Percentiles rank a stretch among this genome's conserved stretches.
Conservation (phyloP, 1,140 invertebrate species). For the Leptoteleia sp. region DNA sequence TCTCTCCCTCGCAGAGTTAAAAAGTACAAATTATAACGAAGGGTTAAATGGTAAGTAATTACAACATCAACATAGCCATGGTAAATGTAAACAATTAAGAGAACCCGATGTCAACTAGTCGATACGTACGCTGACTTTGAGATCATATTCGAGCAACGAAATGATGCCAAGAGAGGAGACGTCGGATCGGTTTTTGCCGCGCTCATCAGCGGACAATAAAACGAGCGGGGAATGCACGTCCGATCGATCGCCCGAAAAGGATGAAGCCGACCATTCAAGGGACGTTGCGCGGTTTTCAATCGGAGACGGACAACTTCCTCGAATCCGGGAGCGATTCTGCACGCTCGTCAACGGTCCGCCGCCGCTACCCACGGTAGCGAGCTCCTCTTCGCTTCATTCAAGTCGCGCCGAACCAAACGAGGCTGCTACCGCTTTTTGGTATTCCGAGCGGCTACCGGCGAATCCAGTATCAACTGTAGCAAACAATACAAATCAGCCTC, state of each 20-base stretch:
- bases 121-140: conserved; percentile 26
- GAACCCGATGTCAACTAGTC: conserved; percentile 7
- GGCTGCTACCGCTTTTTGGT: conserved; percentile 66
- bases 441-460: conserved; percentile 56
- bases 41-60: conserved; percentile 11
- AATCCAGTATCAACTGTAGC: conserved; percentile 53
- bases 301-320: conserved; percentile 66
- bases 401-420: conserved; percentile 56
- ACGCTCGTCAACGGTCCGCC: conserved; percentile 46
- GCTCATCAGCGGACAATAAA: conserved; percentile 40
- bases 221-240: conserved; percentile 31
- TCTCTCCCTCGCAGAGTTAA: not conserved
- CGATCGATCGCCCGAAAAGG: conserved; percentile 53
- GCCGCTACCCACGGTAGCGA: conserved; percentile 9
- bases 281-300: conserved; percentile 68
- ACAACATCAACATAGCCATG: not conserved
- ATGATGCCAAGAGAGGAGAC: conserved; percentile 29
- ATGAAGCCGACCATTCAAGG: conserved; percentile 63
- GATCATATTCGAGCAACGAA: conserved; percentile 43
- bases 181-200: conserved; percentile 32
- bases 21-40: conserved; percentile 5
- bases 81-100: conserved; percentile 51
- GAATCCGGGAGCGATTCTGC: conserved; percentile 66
- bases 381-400: conserved; percentile 68
- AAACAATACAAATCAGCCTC: too few relatives aligned